Evolutionary conservation across 2,797 vertebrate species (phyloP).

Genomic region (Pseudochromis fuscus): DNA sequence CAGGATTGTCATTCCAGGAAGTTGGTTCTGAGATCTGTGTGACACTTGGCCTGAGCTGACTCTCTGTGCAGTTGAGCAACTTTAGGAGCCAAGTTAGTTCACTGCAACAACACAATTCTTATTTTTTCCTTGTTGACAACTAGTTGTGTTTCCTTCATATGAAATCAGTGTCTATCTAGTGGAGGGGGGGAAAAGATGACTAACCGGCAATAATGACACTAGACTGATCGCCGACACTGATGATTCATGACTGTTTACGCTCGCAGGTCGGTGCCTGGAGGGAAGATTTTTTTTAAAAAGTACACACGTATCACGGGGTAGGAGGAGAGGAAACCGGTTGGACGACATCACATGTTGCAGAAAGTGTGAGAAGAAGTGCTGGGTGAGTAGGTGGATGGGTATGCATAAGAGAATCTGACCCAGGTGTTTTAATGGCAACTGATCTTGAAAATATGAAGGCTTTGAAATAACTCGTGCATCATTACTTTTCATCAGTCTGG

Average conservation of each 20-base stretch:
- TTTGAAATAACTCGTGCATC: not conserved
- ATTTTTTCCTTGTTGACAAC: not conserved
- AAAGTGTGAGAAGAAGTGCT: not conserved
- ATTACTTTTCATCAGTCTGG: not conserved
- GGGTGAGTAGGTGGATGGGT: slow-evolving; percentile 11
- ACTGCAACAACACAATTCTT: not conserved
- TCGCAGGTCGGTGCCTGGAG: slow-evolving; percentile 9
- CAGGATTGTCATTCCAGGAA: not conserved
- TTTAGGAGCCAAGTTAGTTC: not conserved
- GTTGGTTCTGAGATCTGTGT: not conserved
- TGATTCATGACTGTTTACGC: slow-evolving; percentile 68
- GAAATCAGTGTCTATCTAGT: too few species aligned
- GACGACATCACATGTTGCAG: slow-evolving; percentile 21
- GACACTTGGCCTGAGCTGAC: not conserved
- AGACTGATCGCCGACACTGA: slow-evolving; percentile 16
- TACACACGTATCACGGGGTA: slow-evolving; percentile 12
- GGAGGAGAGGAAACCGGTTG: slow-evolving; percentile 57
- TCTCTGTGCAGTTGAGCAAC: not conserved
- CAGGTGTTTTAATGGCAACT: slow-evolving; percentile 31
- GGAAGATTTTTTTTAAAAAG: slow-evolving; percentile 25
- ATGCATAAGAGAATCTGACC: slow-evolving; percentile 26
- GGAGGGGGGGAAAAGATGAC: not conserved
- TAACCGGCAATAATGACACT: not conserved
- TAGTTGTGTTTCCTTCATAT: not conserved
- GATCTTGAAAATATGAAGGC: slow-evolving; percentile 17